Evolutionary conservation across 2,888 invertebrate genomes (phyloP).

Genomic region (Coleophora deauratella): DNA sequence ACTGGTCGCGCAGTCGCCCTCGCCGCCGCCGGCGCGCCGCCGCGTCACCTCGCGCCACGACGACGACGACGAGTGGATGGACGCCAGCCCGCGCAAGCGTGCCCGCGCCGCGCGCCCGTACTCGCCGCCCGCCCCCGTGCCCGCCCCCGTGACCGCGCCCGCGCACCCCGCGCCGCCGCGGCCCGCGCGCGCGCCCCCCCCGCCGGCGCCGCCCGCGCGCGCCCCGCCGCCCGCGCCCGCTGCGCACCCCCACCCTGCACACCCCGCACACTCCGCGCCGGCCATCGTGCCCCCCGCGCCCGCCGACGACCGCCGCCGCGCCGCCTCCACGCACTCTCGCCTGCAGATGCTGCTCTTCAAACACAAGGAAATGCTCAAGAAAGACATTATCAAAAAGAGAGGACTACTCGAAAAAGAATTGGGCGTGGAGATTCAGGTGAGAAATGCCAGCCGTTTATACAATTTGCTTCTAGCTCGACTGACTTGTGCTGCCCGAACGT

Average conservation of each 20-base stretch:
- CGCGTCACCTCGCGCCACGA: conserved; percentile 40
- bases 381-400: conserved; percentile 93
- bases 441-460: neutral
- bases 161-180: conserved; percentile 42
- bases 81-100: conserved; percentile 50
- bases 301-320: conserved; percentile 67
- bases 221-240: conserved; percentile 18
- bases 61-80: conserved; percentile 63
- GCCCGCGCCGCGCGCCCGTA: conserved; percentile 23
- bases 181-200: conserved; percentile 14
- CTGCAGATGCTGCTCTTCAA: conserved; percentile 85
- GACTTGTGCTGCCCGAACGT: too few relatives aligned
- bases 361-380: conserved; percentile 93
- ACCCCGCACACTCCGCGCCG: conserved; percentile 22
- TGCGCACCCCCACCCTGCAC: conserved; percentile 9
- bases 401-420: conserved; percentile 91
- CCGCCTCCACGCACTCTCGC: conserved; percentile 71
- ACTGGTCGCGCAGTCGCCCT: conserved; percentile 32
- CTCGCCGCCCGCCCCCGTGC: conserved; percentile 17
- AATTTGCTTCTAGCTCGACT: too few relatives aligned
- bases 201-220: conserved; percentile 18
- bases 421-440: conserved; percentile 89
- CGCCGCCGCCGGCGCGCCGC: conserved; percentile 37
- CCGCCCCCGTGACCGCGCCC: conserved; percentile 32
- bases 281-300: conserved; percentile 24